Conservation (phyloP, 1,140 invertebrate species). For the Ceratina japonica region DNA sequence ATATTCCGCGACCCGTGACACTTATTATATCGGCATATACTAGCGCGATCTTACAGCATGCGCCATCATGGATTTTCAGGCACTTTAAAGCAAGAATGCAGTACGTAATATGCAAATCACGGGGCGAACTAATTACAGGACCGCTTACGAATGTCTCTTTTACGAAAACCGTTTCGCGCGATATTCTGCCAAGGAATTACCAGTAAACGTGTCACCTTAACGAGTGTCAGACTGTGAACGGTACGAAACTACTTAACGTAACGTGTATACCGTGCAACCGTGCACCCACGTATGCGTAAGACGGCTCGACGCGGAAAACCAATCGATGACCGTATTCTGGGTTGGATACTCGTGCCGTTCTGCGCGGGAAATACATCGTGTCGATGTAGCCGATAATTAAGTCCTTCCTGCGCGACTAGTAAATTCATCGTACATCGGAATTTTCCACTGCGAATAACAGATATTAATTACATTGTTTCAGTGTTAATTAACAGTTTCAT, state of each 20-base stretch:
- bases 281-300: constrained; percentile 18
- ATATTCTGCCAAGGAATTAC: not conserved
- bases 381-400: not conserved
- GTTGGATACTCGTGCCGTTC: constrained; percentile 4
- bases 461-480: too few relatives aligned
- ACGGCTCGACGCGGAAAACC: constrained; percentile 27
- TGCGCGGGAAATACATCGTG: constrained; percentile 42
- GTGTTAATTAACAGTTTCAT: not conserved
- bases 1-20: constrained; percentile 3
- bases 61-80: constrained; percentile 57
- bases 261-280: not conserved
- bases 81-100: constrained; percentile 1
- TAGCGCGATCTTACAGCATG: constrained; percentile 30
- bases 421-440: not conserved
- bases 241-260: constrained; percentile 2
- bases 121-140: not conserved
- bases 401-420: not conserved
- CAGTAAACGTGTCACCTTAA: not conserved
- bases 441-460: not conserved
- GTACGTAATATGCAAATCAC: constrained; percentile 1
- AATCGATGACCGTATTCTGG: constrained; percentile 37
- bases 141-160: not conserved
- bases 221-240: not conserved
- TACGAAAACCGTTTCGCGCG: not conserved
- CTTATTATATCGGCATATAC: constrained; percentile 15